Percentiles rank a stretch among this genome's conserved stretches.
These are phyloP conservation scores for Morpho achilles DNA, from an alignment of 2,888 invertebrate genomes.

Conservation along the genomic window DNA sequence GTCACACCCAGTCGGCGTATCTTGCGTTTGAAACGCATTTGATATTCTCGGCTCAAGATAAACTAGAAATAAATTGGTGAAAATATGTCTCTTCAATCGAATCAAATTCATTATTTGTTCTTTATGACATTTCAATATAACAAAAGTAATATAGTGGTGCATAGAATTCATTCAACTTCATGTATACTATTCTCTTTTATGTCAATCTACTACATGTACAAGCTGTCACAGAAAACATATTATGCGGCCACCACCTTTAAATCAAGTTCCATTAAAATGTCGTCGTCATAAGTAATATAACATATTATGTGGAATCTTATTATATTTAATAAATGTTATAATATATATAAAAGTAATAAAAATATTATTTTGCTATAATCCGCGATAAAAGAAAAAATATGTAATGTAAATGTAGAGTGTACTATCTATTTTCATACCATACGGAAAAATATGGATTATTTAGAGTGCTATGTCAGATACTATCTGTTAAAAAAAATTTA, in stretches of 20 bases:
- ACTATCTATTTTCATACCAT: too few species aligned
- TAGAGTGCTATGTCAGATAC: too few species aligned
- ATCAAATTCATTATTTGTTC: too few species aligned
- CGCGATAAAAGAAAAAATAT: too few species aligned
- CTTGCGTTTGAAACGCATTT: slow-evolving; percentile 31
- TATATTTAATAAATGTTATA: slow-evolving; percentile 21
- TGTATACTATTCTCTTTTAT: slow-evolving; percentile 88
- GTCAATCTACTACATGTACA: slow-evolving; percentile 93
- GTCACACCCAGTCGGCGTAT: slow-evolving; percentile 26
- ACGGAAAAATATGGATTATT: too few species aligned
- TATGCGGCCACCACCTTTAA: slow-evolving; percentile 59
- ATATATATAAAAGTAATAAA: not conserved
- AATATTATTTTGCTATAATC: too few species aligned
- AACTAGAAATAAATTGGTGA: slow-evolving; percentile 1
- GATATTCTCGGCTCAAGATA: slow-evolving; percentile 12
- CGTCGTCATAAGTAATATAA: slow-evolving; percentile 62
- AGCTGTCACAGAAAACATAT: slow-evolving; percentile 87
- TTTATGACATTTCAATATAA: too few species aligned
- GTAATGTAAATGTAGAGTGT: too few species aligned
- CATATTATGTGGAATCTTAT: slow-evolving; percentile 16
- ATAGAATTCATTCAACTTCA: too few species aligned
- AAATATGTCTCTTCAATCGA: too few species aligned
- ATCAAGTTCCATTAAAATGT: slow-evolving; percentile 65
- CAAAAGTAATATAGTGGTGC: too few species aligned
- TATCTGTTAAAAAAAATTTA: too few species aligned